Percentiles rank a stretch among this genome's conserved stretches.
Evolutionary conservation across 1,140 invertebrate genomes (phyloP).

Genomic region (Sarcophaga bullata): DNA sequence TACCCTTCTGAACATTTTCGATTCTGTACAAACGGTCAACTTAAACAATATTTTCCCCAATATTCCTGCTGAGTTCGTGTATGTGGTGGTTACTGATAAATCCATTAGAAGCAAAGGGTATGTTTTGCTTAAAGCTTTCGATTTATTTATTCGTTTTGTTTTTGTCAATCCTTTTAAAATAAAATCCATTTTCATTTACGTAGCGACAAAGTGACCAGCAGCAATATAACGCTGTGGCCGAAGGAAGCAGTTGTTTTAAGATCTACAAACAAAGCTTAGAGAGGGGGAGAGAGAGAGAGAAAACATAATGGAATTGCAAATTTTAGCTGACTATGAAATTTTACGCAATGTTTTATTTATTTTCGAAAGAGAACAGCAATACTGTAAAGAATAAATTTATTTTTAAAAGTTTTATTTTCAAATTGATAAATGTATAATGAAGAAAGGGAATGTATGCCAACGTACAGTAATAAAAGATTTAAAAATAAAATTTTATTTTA

Average conservation of each 20-base stretch:
- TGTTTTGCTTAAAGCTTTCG: conserved; percentile 35
- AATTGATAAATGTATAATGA: too few relatives aligned
- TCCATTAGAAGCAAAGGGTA: conserved; percentile 46
- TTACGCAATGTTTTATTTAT: too few relatives aligned
- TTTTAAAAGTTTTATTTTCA: too few relatives aligned
- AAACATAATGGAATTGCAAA: not conserved
- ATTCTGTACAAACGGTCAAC: conserved; percentile 55
- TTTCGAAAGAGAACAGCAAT: too few relatives aligned
- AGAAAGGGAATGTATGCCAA: too few relatives aligned
- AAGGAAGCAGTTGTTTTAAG: conserved; percentile 57
- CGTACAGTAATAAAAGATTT: too few relatives aligned
- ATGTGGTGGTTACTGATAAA: conserved; percentile 56
- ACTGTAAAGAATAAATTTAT: too few relatives aligned
- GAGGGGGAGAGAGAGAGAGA: not conserved
- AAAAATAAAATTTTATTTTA: too few relatives aligned
- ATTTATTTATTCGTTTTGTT: not conserved
- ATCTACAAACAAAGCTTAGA: conserved; percentile 42
- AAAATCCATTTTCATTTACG: not conserved
- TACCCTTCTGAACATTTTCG: conserved; percentile 58
- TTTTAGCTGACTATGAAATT: not conserved
- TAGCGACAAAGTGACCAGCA: conserved; percentile 28
- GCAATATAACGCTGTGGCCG: conserved; percentile 49
- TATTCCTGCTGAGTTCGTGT: conserved; percentile 56
- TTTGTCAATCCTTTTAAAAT: not conserved
- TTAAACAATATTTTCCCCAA: conserved; percentile 50